These are phyloP conservation scores for Phlogophora meticulosa DNA, from an alignment of 2,888 invertebrate species.

Conservation along the genomic window DNA sequence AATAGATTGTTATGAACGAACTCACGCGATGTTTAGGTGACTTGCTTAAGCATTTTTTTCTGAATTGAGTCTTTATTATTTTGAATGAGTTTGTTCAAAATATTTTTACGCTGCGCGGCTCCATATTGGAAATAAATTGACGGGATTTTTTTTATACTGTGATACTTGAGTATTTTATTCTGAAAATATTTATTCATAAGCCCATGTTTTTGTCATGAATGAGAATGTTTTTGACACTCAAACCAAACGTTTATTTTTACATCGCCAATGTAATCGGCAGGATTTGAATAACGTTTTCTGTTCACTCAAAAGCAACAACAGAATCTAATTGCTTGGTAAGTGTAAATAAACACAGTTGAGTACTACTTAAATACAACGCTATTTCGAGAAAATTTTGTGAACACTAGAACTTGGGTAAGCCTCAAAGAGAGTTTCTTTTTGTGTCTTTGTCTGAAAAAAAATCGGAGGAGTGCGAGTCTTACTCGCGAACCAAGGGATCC, in stretches of 20 bases:
- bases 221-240: background rate
- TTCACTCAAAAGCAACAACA: too few relatives aligned
- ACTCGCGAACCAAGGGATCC: too few relatives aligned
- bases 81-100: constrained; percentile 47
- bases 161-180: constrained; percentile 10
- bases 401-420: background rate
- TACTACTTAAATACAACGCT: constrained; percentile 10
- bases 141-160: constrained; percentile 8
- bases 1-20: constrained; percentile 49
- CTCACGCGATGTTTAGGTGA: constrained; percentile 43
- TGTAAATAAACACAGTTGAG: constrained; percentile 18
- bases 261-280: background rate
- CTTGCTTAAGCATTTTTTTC: constrained; percentile 28
- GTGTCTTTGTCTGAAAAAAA: too few relatives aligned
- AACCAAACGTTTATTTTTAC: background rate
- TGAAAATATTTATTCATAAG: constrained; percentile 1
- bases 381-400: constrained; percentile 2
- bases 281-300: too few relatives aligned
- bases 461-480: too few relatives aligned
- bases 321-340: constrained; percentile 1
- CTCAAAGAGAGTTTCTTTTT: too few relatives aligned
- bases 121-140: constrained; percentile 2
- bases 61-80: constrained; percentile 43
- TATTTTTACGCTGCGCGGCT: constrained; percentile 1
- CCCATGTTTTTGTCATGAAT: background rate